Base-by-base conservation (phyloP, 2,888 invertebrate species). In the Orthosia incerta region DNA sequence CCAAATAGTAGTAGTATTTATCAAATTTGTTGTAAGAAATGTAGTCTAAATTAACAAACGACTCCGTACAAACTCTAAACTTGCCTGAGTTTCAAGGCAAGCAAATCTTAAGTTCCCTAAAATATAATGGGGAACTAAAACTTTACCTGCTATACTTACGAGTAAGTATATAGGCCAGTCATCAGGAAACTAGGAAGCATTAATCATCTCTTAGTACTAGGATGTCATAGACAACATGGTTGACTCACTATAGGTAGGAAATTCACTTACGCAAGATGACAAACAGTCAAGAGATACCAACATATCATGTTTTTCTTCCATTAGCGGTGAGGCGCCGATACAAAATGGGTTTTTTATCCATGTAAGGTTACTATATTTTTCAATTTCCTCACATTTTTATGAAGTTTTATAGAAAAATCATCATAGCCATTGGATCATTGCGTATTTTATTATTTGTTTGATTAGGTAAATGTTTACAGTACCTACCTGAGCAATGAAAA, bases 231-330 rank as follows among this genome's bases (percentile, higher is more conserved):
- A 20, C 16, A 51, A 74, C 9, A 20, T 18, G 45, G 60, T 55
- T 79, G 81, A 79, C 55, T 79, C 76, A 79, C 63, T 4, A 13
- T 67, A 63, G 45, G 60, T 60, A 60, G 60, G 60, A 60, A 45
- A 76, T 79, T 71, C 31, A 78, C 72, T 79, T 55, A 80, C 75
- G 26, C 55, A 64, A 64, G 55, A 80, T 70, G 76, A 79, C 81
- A 64, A 80, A 76, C 76, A 39, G 16, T 16, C 12, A 79, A 55
- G 59, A 18, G 13, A 66, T 75, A 64, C 16, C 18, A 63, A 65
- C 16, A 46, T 59, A 45, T 53, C 80, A 55, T 60, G 69, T 80
- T 80, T 69, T 78, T 80, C 76, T 80, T 75, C 59, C 62, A 78
- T 80, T 75, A 77, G 31, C 18, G 55, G 50, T 2, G 15, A 50